These are phyloP conservation scores for Drosophila pallidifrons DNA, from an alignment of 1,140 invertebrate species.

Conservation along the genomic window DNA sequence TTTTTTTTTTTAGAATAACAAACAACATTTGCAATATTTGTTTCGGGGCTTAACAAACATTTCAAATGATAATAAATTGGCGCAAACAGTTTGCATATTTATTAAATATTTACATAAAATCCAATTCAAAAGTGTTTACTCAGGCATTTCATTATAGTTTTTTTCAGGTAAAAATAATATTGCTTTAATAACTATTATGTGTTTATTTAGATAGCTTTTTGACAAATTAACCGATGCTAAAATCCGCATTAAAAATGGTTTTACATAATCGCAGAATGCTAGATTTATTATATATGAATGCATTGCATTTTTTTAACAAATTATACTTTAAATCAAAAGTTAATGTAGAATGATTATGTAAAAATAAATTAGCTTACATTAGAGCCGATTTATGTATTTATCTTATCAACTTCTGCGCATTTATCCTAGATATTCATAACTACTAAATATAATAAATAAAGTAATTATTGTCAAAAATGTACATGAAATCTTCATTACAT, in stretches of 20 bases:
- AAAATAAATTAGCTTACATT: too few species aligned
- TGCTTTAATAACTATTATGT: slow-evolving; percentile 2
- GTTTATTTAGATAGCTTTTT: background rate
- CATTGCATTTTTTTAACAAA: too few species aligned
- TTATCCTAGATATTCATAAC: background rate
- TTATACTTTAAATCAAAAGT: too few species aligned
- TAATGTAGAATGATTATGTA: too few species aligned
- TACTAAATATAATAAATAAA: background rate
- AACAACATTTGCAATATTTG: slow-evolving; percentile 2
- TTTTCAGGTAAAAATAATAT: background rate
- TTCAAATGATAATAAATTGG: slow-evolving; percentile 6
- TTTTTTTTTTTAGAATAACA: background rate
- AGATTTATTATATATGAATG: background rate
- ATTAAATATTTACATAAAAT: slow-evolving; percentile 4
- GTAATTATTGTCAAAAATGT: background rate
- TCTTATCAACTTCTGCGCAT: background rate
- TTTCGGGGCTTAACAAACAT: slow-evolving; percentile 7
- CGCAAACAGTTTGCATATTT: background rate
- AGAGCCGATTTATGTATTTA: background rate
- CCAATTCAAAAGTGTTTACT: background rate
- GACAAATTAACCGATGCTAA: background rate
- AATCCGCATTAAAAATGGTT: background rate
- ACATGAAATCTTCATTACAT: background rate
- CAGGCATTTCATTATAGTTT: background rate
- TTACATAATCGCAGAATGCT: too few species aligned